Percentiles rank a stretch among this genome's conserved stretches.
phyloP scores from a whole-genome alignment of 2,113 vertebrate species.

The Cacatua alba region DNA sequence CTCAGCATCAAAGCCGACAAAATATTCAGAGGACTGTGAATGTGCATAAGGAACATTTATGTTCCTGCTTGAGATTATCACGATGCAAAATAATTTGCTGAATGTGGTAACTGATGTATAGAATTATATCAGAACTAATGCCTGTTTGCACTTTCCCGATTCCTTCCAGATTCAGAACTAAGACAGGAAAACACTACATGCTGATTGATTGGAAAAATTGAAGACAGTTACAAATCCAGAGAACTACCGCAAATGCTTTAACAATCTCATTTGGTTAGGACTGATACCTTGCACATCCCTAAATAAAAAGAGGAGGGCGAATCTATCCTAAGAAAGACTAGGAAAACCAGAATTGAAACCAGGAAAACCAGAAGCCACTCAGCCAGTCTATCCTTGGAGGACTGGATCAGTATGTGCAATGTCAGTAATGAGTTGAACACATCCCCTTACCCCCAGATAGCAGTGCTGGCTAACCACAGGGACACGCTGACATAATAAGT shows the following conservation, averaged over 20 bases:
- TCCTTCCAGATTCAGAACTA: neutral
- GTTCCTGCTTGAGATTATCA: neutral
- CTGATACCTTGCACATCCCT: neutral
- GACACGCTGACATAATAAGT: rapidly evolving
- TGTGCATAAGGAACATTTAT: neutral
- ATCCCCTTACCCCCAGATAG: neutral
- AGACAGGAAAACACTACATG: neutral
- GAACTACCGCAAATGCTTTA: neutral
- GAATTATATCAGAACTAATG: neutral
- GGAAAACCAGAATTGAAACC: neutral
- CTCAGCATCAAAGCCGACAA: neutral
- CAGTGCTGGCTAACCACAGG: neutral
- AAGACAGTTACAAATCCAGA: neutral
- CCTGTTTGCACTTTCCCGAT: neutral
- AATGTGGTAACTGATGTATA: neutral
- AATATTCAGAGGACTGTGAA: neutral
- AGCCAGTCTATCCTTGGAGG: neutral
- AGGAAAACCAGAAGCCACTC: neutral
- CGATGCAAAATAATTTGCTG: neutral
- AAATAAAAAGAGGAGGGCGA: neutral
- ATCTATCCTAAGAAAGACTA: neutral
- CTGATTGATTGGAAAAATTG: neutral
- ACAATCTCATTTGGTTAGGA: neutral
- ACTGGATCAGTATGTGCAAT: neutral
- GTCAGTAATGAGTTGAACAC: neutral